Conservation (phyloP, 2,797 vertebrate genomes). For the Chaetodon trifasciatus region DNA sequence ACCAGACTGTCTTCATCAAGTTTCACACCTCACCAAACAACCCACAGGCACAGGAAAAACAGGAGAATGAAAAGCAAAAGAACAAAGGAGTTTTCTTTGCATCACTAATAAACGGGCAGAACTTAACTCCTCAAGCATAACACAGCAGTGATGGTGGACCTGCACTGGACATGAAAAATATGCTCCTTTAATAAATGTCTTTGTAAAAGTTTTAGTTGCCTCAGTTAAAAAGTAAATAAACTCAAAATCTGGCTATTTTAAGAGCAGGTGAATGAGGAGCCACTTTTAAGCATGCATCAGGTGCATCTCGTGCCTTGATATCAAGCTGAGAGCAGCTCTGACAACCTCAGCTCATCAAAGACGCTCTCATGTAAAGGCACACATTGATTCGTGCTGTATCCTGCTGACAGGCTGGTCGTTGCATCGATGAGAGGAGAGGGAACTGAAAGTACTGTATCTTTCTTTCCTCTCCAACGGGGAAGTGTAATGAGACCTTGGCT, state of each 20-base stretch:
- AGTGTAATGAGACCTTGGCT: conserved; percentile 46
- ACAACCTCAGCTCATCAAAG: conserved; percentile 51
- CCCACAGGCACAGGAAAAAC: conserved; percentile 4
- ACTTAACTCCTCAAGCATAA: not conserved
- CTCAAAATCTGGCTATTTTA: not conserved
- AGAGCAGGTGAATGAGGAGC: not conserved
- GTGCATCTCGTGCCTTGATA: not conserved
- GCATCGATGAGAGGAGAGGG: conserved; percentile 55
- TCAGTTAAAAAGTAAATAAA: not conserved
- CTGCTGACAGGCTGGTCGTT: conserved; percentile 46
- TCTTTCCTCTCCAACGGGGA: conserved; percentile 36
- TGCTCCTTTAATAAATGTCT: not conserved
- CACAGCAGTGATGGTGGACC: no score
- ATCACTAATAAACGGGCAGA: not conserved
- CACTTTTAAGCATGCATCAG: not conserved
- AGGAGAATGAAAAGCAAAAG: conserved; percentile 3
- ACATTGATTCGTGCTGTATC: conserved; percentile 68
- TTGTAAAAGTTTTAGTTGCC: not conserved
- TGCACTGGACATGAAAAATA: not conserved
- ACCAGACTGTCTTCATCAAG: conserved; percentile 29
- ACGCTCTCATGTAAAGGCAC: conserved; percentile 39
- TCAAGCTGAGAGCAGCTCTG: conserved; percentile 6
- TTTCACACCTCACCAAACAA: conserved; percentile 43
- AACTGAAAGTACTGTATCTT: conserved; percentile 41
- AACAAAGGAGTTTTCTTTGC: not conserved